These are phyloP conservation scores for Botia almorhae DNA, from an alignment of 2,797 vertebrate genomes.

Conservation along the genomic window DNA sequence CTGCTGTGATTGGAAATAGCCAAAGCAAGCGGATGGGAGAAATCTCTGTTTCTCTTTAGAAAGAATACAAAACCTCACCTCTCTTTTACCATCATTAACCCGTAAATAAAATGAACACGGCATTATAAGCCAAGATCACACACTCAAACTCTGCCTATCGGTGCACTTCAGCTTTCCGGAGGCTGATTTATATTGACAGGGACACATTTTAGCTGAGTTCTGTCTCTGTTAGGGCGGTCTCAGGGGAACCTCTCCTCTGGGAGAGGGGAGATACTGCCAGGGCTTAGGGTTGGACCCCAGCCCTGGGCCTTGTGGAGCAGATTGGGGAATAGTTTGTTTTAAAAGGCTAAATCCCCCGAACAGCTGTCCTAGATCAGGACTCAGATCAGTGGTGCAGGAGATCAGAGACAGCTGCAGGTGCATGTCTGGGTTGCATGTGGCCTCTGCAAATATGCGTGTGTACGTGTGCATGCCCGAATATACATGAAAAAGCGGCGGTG, in stretches of 20 bases:
- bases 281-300: constrained; percentile 48
- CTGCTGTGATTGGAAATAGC: constrained; percentile 54
- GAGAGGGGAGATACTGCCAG: constrained; percentile 39
- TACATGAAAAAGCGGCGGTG: not conserved
- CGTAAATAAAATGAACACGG: constrained; percentile 55
- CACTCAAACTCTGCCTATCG: constrained; percentile 49
- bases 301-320: constrained; percentile 57
- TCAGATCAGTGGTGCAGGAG: constrained; percentile 56
- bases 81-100: constrained; percentile 53
- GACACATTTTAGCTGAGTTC: constrained; percentile 52
- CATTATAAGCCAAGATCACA: constrained; percentile 52
- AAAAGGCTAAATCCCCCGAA: constrained; percentile 78
- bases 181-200: constrained; percentile 62
- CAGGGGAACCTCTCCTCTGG: constrained; percentile 40
- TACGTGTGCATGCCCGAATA: constrained; percentile 31
- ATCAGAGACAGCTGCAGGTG: constrained; percentile 55
- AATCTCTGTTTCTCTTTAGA: constrained; percentile 18
- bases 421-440: constrained; percentile 38
- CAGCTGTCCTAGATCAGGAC: constrained; percentile 78
- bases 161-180: constrained; percentile 50
- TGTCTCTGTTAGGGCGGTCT: constrained; percentile 31
- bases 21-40: constrained; percentile 23
- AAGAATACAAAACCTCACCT: constrained; percentile 25
- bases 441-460: constrained; percentile 34
- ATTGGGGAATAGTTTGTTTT: constrained; percentile 75